Conservation (phyloP, 2,797 vertebrate species). For the Synanceia verrucosa region DNA sequence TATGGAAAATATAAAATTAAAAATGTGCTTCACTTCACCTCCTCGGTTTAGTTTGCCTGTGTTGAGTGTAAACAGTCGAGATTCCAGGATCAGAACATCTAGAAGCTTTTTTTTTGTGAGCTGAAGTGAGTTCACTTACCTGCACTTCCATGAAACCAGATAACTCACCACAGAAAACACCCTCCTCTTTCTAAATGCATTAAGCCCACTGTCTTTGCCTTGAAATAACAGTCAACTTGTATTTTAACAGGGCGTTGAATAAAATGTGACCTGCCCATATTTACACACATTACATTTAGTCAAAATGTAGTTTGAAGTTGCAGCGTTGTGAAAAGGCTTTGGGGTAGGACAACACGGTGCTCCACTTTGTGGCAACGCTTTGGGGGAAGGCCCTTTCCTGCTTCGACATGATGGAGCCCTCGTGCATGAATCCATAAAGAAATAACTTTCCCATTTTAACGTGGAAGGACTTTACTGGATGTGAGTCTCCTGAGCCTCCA, state of each 20-base stretch:
- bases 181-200: not conserved
- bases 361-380: too few species aligned
- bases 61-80: not conserved
- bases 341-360: too few species aligned
- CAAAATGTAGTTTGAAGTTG: too few species aligned
- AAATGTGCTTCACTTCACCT: not conserved
- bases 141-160: constrained; percentile 46
- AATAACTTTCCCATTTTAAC: not conserved
- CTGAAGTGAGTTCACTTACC: constrained; percentile 15
- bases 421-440: not conserved
- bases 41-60: not conserved
- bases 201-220: too few species aligned
- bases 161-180: constrained; percentile 5
- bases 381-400: not conserved
- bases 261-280: too few species aligned
- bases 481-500: too few species aligned
- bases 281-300: too few species aligned
- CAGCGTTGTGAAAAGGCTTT: too few species aligned
- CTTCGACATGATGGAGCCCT: not conserved
- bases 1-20: not conserved
- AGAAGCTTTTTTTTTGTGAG: not conserved
- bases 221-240: too few species aligned
- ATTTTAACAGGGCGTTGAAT: too few species aligned
- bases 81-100: not conserved
- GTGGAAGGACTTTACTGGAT: not conserved